Evolutionary conservation across 1,140 invertebrate genomes (phyloP).

Genomic region (Leptopilina clavipes): DNA sequence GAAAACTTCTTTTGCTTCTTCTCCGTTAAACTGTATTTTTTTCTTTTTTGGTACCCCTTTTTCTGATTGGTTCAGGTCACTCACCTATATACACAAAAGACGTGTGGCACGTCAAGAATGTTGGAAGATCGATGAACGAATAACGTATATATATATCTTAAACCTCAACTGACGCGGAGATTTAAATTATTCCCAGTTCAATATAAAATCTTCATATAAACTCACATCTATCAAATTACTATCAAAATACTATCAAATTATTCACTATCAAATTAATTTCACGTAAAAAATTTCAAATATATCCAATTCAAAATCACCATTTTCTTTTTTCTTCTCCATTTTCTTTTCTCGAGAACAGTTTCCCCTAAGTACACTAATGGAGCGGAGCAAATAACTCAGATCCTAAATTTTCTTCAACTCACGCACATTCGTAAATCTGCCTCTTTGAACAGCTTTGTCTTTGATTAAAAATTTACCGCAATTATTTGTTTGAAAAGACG

Average conservation of each 20-base stretch:
- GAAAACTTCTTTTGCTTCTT: slow-evolving; percentile 59
- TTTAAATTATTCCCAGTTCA: slow-evolving; percentile 8
- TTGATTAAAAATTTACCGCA: background rate
- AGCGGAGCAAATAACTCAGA: background rate
- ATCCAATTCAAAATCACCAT: no score
- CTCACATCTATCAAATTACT: no score
- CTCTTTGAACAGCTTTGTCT: background rate
- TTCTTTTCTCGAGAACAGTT: background rate
- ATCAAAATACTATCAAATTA: no score
- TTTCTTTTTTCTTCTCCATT: background rate
- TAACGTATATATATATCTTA: background rate
- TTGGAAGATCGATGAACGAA: slow-evolving; percentile 23
- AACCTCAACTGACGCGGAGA: background rate
- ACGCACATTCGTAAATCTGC: background rate
- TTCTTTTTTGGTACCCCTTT: background rate
- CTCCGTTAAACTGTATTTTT: slow-evolving; percentile 30
- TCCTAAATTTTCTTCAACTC: background rate
- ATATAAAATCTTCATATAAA: background rate
- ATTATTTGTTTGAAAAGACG: no score
- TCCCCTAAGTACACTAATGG: slow-evolving; percentile 16
- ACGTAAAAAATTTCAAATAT: no score
- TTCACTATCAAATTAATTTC: no score
- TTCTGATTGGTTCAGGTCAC: slow-evolving; percentile 31
- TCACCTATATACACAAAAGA: slow-evolving; percentile 18
- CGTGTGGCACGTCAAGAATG: slow-evolving; percentile 25